Conservation (phyloP, 2,797 vertebrate genomes). For the Bradypus variegatus region DNA sequence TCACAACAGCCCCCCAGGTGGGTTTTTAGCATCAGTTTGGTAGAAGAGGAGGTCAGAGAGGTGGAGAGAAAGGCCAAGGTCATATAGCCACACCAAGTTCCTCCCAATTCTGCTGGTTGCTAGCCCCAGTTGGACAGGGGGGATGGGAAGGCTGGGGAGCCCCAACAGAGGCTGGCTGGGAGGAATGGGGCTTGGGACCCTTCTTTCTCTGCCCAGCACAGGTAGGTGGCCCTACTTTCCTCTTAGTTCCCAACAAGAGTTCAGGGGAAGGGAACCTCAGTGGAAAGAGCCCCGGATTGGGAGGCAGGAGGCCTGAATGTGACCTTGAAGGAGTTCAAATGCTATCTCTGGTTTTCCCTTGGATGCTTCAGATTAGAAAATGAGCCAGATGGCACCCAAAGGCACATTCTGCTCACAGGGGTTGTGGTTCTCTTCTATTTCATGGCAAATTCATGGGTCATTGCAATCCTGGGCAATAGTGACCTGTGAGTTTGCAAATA, state of each 20-base stretch:
- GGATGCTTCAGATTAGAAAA: neutral
- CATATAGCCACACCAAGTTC: neutral
- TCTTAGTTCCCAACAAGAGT: neutral
- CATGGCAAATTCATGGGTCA: neutral
- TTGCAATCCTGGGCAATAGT: neutral
- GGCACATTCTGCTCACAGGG: fast-evolving
- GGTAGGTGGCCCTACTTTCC: neutral
- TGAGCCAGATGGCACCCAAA: neutral
- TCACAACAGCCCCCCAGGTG: neutral
- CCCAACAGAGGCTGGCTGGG: neutral
- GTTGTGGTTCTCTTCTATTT: neutral
- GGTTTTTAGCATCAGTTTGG: neutral
- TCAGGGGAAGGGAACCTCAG: no score
- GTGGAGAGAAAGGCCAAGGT: neutral
- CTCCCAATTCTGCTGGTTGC: neutral
- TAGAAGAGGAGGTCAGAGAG: neutral
- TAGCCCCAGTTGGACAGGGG: neutral
- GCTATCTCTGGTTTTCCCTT: neutral
- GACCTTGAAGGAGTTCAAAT: neutral
- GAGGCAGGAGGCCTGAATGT: neutral
- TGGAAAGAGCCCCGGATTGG: neutral
- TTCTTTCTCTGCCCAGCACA: neutral
- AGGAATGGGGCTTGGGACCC: neutral
- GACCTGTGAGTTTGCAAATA: neutral
- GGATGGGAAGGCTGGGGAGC: neutral